phyloP scores from a whole-genome alignment of 1,140 invertebrate genomes.

The Coboldia fuscipes region DNA sequence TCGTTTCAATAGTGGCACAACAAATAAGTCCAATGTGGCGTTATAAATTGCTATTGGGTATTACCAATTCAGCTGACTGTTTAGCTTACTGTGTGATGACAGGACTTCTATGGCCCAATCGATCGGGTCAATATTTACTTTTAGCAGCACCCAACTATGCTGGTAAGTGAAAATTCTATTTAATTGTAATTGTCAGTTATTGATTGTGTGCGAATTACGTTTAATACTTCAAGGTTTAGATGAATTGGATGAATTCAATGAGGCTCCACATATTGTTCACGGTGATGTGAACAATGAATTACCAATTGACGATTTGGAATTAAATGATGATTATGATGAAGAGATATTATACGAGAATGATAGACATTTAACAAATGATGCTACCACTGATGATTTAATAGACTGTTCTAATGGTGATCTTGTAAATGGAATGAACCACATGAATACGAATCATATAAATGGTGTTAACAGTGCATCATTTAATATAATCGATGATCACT shows the following conservation, averaged over 20 bases:
- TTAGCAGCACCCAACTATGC: conserved; percentile 41
- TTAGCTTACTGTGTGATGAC: conserved; percentile 86
- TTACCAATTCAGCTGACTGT: conserved; percentile 84
- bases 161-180: conserved; percentile 15
- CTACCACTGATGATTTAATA: too few relatives aligned
- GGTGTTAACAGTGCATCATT: too few relatives aligned
- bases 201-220: background rate
- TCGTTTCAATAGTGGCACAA: conserved; percentile 79
- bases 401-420: too few relatives aligned
- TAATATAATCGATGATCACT: too few relatives aligned
- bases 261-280: conserved; percentile 49
- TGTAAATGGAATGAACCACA: too few relatives aligned
- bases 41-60: conserved; percentile 82
- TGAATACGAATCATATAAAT: too few relatives aligned
- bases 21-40: conserved; percentile 89
- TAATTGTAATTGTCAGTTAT: conserved; percentile 2
- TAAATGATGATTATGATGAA: background rate
- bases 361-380: too few relatives aligned
- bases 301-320: background rate
- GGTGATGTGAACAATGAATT: background rate
- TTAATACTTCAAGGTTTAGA: too few relatives aligned
- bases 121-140: conserved; percentile 75
- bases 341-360: too few relatives aligned
- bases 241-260: conserved; percentile 78
- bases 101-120: conserved; percentile 79